Evolutionary conservation across 2,888 invertebrate species (phyloP), one percentile per base, ranked within the genome.

Genomic region (Trichogramma dendrolimi): DNA sequence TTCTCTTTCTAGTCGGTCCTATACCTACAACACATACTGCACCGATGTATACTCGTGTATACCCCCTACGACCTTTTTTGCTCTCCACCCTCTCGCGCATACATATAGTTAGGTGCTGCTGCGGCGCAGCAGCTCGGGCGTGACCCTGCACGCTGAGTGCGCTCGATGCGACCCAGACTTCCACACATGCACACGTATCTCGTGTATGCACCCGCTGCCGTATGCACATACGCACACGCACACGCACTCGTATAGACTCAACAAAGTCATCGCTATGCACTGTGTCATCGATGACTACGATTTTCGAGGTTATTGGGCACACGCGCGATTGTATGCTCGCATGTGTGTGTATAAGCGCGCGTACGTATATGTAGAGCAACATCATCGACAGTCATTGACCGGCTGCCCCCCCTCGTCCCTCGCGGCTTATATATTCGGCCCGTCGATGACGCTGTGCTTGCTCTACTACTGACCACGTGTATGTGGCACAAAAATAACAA

Each of bases 101-200:
- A 59, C 67, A 61, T 61, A 65, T 65, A 58, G 67, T 64, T 59
- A 64, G 61, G 62, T 64, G 27, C 27, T 27, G 27, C 27, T 27
- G 27, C 27, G 27, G 27, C 27, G 27, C 27, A 76, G 76, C 76
- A 78, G 73, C 73, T 75, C 72, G 75, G 74, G 75, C 74, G 71
- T 75, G 69, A 72, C 71, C 71, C 72, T 76, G 52, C 52, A 52
- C 6, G 42, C 8, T 4, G 6, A 39, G 5, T 39, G 39, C 27
- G 11, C 47, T 27, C 44, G 40, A 6, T 14, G 41, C 47, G 40
- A n/a, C 43, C 46, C 52, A 49, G 41, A 14, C 46, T 38, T 6
- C 47, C 11, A 48, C n/a, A 11, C 46, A 11, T 8, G 8, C n/a
- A 11, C 40, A 44, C 56, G 41, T 40, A 7, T 11, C n/a, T 48